phyloP scores from a whole-genome alignment of 2,113 vertebrate species.

The Cygnus buccinator region DNA sequence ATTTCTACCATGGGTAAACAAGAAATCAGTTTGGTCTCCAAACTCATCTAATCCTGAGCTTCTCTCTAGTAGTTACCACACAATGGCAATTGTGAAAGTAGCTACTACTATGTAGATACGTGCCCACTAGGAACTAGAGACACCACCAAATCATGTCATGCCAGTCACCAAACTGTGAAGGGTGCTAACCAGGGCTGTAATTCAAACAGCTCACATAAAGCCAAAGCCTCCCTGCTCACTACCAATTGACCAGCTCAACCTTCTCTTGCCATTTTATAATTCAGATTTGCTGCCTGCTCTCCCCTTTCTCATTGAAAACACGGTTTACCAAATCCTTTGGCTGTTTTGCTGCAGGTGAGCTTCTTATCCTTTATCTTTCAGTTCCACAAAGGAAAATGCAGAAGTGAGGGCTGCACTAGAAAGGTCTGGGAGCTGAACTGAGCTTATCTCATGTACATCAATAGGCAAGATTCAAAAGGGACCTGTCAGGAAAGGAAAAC shows the following conservation, averaged over 20 bases:
- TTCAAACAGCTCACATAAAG: not conserved
- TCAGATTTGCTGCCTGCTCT: not conserved
- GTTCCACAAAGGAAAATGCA: slow-evolving; percentile 42
- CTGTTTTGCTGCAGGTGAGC: not conserved
- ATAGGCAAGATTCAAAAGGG: slow-evolving; percentile 43
- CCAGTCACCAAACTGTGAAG: not conserved
- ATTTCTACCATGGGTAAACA: not conserved
- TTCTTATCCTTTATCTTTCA: slow-evolving; percentile 3
- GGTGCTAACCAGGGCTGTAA: not conserved
- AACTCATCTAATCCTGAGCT: not conserved
- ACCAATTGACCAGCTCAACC: not conserved
- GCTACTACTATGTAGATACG: not conserved
- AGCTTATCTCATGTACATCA: slow-evolving; percentile 7
- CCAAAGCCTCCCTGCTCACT: not conserved
- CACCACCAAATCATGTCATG: not conserved
- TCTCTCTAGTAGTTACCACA: not conserved
- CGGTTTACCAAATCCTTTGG: not conserved
- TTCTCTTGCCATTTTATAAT: not conserved
- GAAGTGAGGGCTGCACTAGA: slow-evolving; percentile 22
- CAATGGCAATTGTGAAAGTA: slow-evolving; percentile 12
- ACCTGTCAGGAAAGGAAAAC: slow-evolving; percentile 7
- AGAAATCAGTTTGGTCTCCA: slow-evolving; percentile 2
- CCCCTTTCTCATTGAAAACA: not conserved
- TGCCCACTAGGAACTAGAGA: slow-evolving; percentile 25
- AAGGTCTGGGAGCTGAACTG: slow-evolving; percentile 37